phyloP scores from a whole-genome alignment of 2,113 vertebrate genomes.

The Mesembrinibis cayennensis region DNA sequence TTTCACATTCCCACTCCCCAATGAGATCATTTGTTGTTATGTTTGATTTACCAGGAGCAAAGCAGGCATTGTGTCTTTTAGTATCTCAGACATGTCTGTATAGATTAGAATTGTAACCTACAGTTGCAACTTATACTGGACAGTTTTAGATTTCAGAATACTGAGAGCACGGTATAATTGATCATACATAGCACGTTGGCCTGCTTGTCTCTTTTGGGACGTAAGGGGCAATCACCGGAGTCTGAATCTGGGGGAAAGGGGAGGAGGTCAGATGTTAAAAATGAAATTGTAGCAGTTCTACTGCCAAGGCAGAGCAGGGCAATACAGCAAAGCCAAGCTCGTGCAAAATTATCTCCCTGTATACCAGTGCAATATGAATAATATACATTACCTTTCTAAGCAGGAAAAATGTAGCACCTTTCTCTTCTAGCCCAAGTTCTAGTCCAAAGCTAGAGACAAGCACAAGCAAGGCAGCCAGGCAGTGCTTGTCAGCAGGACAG shows the following conservation, averaged over 20 bases:
- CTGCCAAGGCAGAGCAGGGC: background rate
- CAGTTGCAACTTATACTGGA: background rate
- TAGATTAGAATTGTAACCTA: background rate
- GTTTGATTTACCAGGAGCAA: conserved; percentile 24
- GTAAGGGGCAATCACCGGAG: background rate
- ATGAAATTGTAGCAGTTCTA: background rate
- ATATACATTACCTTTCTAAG: background rate
- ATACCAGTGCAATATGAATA: background rate
- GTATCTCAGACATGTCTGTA: background rate
- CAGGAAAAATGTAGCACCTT: background rate
- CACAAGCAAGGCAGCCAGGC: background rate
- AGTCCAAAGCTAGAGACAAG: background rate
- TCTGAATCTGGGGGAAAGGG: background rate
- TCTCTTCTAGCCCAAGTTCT: background rate
- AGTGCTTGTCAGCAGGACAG: background rate
- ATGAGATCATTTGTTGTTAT: background rate
- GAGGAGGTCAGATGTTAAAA: background rate
- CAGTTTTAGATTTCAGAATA: background rate
- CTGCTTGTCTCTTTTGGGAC: background rate
- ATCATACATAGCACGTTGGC: background rate
- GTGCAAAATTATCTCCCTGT: background rate
- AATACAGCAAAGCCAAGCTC: background rate
- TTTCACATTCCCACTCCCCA: background rate
- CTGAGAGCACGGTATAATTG: background rate
- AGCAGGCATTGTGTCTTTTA: background rate